Percentiles rank a stretch among this genome's conserved stretches.
phyloP scores from a whole-genome alignment of 1,140 invertebrate species.

The Drosophila lacertosa region DNA sequence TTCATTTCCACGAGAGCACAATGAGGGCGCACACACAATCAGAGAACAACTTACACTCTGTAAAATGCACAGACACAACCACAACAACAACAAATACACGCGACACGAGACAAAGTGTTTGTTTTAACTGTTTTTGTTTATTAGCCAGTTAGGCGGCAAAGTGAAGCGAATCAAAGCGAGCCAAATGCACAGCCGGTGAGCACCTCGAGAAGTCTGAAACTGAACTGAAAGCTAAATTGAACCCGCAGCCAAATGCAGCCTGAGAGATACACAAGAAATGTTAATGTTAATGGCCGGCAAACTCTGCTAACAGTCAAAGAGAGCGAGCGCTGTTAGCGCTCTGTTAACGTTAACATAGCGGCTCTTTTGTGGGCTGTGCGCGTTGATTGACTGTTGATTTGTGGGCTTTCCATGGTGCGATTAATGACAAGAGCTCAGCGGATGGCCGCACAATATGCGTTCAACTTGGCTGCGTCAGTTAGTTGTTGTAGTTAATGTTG shows the following conservation, averaged over 20 bases:
- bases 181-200: conserved; percentile 57
- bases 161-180: conserved; percentile 8
- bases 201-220: conserved; percentile 69
- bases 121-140: conserved; percentile 72
- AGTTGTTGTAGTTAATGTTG: conserved; percentile 18
- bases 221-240: conserved; percentile 45
- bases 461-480: conserved; percentile 51
- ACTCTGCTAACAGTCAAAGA: conserved; percentile 40
- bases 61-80: conserved; percentile 27
- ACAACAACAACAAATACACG: conserved; percentile 32
- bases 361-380: conserved; percentile 44
- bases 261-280: conserved; percentile 67
- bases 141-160: conserved; percentile 53
- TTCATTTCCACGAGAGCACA: conserved; percentile 82
- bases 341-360: conserved; percentile 14
- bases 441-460: conserved; percentile 59
- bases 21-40: conserved; percentile 66
- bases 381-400: conserved; percentile 71
- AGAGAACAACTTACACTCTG: conserved; percentile 29
- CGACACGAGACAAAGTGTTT: conserved; percentile 62
- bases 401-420: conserved; percentile 55
- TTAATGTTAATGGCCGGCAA: conserved; percentile 50
- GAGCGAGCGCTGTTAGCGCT: conserved; percentile 1
- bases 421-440: conserved; percentile 60
- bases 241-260: conserved; percentile 4